Conservation (phyloP, 2,797 vertebrate genomes). For the Melanotaenia trifasciata region DNA sequence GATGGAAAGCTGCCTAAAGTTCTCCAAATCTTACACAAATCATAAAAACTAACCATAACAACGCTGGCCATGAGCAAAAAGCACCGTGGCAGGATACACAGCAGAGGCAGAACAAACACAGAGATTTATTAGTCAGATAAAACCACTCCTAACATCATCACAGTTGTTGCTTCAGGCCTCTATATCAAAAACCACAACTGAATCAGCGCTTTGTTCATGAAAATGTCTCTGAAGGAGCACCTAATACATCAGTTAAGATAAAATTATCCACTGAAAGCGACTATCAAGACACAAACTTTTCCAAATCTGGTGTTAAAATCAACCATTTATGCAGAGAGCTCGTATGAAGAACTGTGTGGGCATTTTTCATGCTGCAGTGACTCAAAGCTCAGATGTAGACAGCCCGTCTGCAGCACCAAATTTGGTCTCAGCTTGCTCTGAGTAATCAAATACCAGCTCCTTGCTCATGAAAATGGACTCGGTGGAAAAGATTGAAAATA, state of each 20-base stretch:
- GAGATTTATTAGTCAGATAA: background rate
- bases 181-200: background rate
- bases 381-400: conserved; percentile 65
- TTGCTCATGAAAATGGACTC: conserved; percentile 31
- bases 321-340: too few relatives aligned
- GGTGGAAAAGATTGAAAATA: conserved; percentile 50
- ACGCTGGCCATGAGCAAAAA: too few relatives aligned
- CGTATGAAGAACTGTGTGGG: too few relatives aligned
- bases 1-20: too few relatives aligned
- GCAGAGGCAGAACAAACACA: too few relatives aligned
- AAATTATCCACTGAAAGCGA: background rate
- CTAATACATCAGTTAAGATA: background rate
- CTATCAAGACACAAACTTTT: background rate
- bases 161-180: background rate
- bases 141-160: background rate
- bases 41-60: too few relatives aligned
- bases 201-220: background rate
- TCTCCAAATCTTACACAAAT: too few relatives aligned
- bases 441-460: conserved; percentile 54
- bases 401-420: conserved; percentile 56
- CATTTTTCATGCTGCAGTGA: conserved; percentile 49
- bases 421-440: conserved; percentile 54
- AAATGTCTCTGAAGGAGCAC: background rate
- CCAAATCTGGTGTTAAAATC: too few relatives aligned
- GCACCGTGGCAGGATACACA: too few relatives aligned